These are phyloP conservation scores for Drosophila tanythrix DNA, from an alignment of 2,888 invertebrate genomes.

Conservation along the genomic window DNA sequence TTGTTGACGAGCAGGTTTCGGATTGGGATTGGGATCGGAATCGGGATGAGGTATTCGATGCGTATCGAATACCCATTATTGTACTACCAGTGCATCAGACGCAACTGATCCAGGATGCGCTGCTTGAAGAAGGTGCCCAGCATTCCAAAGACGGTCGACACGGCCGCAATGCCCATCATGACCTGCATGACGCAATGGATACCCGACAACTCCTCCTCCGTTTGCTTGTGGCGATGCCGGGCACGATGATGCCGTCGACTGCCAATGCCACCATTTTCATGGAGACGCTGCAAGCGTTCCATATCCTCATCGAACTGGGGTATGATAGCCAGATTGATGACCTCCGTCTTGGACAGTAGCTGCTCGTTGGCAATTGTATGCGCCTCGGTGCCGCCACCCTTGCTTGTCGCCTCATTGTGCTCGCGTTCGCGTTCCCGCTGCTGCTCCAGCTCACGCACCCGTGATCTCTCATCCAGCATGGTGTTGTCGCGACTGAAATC, in stretches of 20 bases:
- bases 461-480: conserved; percentile 83
- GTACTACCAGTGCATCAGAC: conserved; percentile 85
- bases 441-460: conserved; percentile 73
- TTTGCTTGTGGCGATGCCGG: conserved; percentile 82
- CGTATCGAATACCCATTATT: conserved; percentile 67
- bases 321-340: conserved; percentile 85
- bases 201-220: conserved; percentile 84
- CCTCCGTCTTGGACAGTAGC: conserved; percentile 84
- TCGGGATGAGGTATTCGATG: conserved; percentile 66
- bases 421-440: conserved; percentile 67
- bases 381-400: conserved; percentile 59
- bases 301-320: conserved; percentile 85
- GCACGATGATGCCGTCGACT: conserved; percentile 82
- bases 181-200: conserved; percentile 85
- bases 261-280: conserved; percentile 79
- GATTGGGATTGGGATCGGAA: conserved; percentile 1
- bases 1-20: conserved; percentile 12
- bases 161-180: conserved; percentile 85
- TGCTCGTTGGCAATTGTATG: conserved; percentile 82
- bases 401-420: conserved; percentile 63
- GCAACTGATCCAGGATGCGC: conserved; percentile 84
- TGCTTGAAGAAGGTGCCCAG: conserved; percentile 85
- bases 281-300: conserved; percentile 82
- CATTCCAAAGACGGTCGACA: conserved; percentile 85
- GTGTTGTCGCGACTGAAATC: conserved; percentile 84